Conservation (phyloP, 2,113 vertebrate species). For the Mixornis gularis region DNA sequence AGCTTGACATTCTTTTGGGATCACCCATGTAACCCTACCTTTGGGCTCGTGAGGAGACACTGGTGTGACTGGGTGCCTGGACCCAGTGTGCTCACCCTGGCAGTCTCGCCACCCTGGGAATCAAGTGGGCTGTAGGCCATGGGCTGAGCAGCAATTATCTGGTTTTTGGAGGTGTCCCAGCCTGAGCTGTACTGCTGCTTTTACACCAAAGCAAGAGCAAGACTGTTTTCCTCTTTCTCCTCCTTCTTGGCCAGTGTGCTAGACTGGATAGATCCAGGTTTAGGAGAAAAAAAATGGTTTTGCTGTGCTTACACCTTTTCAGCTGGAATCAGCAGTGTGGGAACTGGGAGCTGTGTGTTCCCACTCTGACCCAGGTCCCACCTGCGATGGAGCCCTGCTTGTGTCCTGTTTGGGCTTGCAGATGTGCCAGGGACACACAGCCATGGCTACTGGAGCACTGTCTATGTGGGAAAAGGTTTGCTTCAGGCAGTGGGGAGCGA, state of each 20-base stretch:
- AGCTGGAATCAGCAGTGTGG: not conserved
- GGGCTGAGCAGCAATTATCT: not conserved
- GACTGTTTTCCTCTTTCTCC: rapidly evolving
- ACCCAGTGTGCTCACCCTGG: not conserved
- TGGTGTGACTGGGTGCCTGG: not conserved
- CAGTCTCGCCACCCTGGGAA: not conserved
- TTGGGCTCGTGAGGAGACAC: rapidly evolving
- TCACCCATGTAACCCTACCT: rapidly evolving
- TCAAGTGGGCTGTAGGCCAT: not conserved
- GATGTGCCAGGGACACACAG: rapidly evolving
- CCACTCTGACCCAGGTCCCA: not conserved
- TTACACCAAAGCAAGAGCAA: not conserved
- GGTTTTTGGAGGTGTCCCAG: no score
- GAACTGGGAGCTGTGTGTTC: rapidly evolving
- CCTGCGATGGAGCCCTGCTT: not conserved
- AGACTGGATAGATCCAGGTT: not conserved
- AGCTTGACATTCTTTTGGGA: not conserved
- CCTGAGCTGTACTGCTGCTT: not conserved
- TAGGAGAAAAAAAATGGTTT: not conserved
- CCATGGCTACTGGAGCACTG: not conserved
- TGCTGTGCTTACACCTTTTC: not conserved
- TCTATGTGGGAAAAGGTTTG: not conserved
- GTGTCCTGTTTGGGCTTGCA: not conserved
- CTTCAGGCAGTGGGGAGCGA: not conserved
- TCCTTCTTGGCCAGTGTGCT: not conserved